A percentile compares a stretch with the other conserved stretches of the same genome.
Evolutionary conservation across 2,888 invertebrate genomes (phyloP).

Genomic region (Balanococcus diminutus): DNA sequence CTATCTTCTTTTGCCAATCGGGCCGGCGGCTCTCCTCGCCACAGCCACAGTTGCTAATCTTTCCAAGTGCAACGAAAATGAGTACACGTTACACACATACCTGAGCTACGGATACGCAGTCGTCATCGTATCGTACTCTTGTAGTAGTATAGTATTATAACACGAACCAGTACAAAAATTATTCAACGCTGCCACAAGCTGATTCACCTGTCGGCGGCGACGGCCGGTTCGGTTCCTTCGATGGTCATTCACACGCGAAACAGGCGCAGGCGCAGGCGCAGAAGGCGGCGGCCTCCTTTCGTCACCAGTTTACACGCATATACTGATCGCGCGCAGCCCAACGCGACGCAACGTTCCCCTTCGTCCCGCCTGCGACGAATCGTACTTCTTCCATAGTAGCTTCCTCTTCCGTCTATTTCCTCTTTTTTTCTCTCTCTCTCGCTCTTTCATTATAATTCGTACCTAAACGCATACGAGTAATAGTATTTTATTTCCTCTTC

Average conservation of each 20-base stretch:
- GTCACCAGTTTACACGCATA: conserved; percentile 1
- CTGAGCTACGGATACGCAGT: background rate
- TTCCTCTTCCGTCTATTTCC: background rate
- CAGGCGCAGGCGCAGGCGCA: too few relatives aligned
- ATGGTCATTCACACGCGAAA: conserved; percentile 38
- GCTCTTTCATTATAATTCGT: background rate
- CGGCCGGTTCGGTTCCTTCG: background rate
- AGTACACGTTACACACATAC: background rate
- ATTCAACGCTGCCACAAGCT: conserved; percentile 2
- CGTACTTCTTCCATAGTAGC: background rate
- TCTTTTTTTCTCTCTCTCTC: background rate
- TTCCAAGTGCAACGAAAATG: background rate
- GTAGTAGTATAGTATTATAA: background rate
- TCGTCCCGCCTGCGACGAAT: background rate
- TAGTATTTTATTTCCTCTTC: background rate
- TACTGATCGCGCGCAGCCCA: background rate
- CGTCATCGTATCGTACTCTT: background rate
- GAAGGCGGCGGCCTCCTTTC: conserved; percentile 28
- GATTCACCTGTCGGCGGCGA: conserved; percentile 25
- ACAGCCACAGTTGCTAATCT: background rate
- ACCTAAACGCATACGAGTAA: background rate
- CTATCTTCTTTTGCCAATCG: background rate
- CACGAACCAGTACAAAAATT: background rate
- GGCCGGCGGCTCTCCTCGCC: background rate
- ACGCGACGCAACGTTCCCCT: background rate